phyloP scores from a whole-genome alignment of 2,888 invertebrate species.

The Lypha dubia region DNA sequence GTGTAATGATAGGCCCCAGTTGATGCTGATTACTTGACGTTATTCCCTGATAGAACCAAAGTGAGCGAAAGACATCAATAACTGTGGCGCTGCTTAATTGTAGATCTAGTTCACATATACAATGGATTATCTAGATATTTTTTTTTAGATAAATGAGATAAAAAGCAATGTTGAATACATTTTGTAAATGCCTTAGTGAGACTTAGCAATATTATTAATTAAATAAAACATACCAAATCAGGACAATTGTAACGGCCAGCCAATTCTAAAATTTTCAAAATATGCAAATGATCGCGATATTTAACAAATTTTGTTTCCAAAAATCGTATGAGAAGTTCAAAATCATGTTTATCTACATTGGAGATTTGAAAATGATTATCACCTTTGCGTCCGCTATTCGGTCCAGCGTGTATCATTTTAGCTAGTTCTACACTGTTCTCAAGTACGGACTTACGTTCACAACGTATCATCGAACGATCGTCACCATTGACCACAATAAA shows the following conservation, averaged over 20 bases:
- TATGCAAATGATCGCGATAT: conserved; percentile 82
- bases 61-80: conserved; percentile 81
- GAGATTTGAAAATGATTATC: conserved; percentile 83
- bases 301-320: conserved; percentile 83
- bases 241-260: conserved; percentile 83
- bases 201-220: conserved; percentile 16
- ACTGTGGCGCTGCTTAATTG: conserved; percentile 82
- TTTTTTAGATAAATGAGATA: background rate
- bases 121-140: conserved; percentile 79
- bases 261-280: conserved; percentile 82
- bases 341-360: conserved; percentile 82
- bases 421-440: conserved; percentile 83
- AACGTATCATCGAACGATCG: conserved; percentile 83
- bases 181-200: background rate
- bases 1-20: conserved; percentile 77
- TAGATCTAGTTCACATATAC: conserved; percentile 83
- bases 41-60: conserved; percentile 83
- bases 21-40: conserved; percentile 79
- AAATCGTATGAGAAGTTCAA: conserved; percentile 82
- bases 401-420: conserved; percentile 82
- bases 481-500: conserved; percentile 83
- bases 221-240: conserved; percentile 79
- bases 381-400: conserved; percentile 82
- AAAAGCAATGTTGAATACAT: conserved; percentile 4
- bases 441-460: conserved; percentile 81